Conservation (phyloP, 2,797 vertebrate species). For the Hydrophis major region DNA sequence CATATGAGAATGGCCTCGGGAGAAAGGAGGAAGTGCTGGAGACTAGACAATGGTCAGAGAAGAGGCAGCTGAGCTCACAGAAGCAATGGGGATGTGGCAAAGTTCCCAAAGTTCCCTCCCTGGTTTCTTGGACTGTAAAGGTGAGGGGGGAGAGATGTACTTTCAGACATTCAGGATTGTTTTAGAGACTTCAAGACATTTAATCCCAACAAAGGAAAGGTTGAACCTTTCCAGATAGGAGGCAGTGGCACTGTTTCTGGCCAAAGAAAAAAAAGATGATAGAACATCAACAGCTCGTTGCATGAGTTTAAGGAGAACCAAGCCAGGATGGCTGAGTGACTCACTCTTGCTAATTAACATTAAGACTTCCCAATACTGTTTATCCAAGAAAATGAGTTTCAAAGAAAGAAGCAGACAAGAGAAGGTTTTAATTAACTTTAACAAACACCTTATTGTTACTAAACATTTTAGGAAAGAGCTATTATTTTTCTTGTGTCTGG, state of each 20-base stretch:
- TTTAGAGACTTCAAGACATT: not conserved
- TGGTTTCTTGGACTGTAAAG: not conserved
- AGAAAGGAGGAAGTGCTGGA: not conserved
- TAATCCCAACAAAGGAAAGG: not conserved
- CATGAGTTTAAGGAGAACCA: conserved; percentile 31
- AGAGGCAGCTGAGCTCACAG: not conserved
- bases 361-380: conserved; percentile 16
- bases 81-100: not conserved
- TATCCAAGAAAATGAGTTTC: conserved; percentile 50
- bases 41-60: not conserved
- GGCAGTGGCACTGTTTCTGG: not conserved
- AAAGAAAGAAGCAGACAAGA: conserved; percentile 10
- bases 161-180: not conserved
- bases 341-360: conserved; percentile 53
- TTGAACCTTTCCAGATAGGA: not conserved
- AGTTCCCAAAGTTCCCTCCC: not conserved
- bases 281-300: conserved; percentile 5
- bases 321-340: conserved; percentile 10
- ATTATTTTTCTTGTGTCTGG: conserved; percentile 29
- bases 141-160: not conserved
- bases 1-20: not conserved
- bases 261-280: conserved; percentile 24
- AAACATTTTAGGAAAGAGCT: conserved; percentile 20
- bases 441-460: conserved; percentile 51
- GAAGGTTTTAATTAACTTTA: conserved; percentile 22